Evolutionary conservation across 2,888 invertebrate genomes (phyloP), one percentile per base, ranked within the genome.

Genomic region (Drosophila koepferae): DNA sequence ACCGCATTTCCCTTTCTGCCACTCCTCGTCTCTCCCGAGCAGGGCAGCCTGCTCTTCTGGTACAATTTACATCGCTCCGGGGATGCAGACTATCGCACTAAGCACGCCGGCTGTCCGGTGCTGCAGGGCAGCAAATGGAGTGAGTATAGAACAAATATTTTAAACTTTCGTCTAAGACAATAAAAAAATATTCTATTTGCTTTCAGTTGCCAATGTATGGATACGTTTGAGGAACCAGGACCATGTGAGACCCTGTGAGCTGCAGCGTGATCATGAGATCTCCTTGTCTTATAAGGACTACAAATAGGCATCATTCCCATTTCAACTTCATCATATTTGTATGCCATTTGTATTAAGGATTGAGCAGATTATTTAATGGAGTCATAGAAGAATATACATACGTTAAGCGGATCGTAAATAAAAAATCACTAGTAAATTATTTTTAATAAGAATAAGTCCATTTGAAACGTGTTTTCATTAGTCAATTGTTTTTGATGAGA

Each of bases 1-100:
- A 99, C 99, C 0, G 99, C 99, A 9, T 99, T 99, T 93, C 98
- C 99, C 1, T 95, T 96, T 81, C 94, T 99, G 16, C 96, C 96
- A 2, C 94, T 97, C 43, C 95, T 97, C 46, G 94, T 99, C 58
- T 97, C 96, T 94, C 99, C 99, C 0, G 95, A 95, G 86, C 97
- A 97, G 90, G 95, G 95, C 44, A 93, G 94, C 43, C 94, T 91
- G 12, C 80, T 92, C n/a, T 90, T 92, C 48, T 92, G 92, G 92
- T 86, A 91, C 58, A 92, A 92, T 66, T 75, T 92, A 1, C 92
- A 92, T 80, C 54, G 68, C 0, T 91, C 91, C 0, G 92, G 88
- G 2, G 90, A 91, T 54, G 74, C 51, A 8, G 92, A 92, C 61
- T 91, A 74, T 61, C 86, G 92, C 38, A 92, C 91, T 1, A 90